These are phyloP conservation scores for Lingula anatina DNA, from an alignment of 2,888 invertebrate species.

Conservation along the genomic window DNA sequence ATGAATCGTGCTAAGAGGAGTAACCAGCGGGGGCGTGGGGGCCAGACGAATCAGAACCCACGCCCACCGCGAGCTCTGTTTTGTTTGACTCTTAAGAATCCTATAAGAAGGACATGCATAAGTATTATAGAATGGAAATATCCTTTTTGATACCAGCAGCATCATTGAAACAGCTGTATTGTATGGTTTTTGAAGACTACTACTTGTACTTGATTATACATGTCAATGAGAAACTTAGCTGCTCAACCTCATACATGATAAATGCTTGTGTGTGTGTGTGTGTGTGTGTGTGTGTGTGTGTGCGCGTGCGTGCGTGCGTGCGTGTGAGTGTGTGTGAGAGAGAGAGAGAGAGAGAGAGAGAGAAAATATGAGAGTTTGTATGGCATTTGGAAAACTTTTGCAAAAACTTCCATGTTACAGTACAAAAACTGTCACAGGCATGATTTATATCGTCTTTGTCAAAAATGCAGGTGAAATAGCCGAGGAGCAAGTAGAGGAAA, in stretches of 20 bases:
- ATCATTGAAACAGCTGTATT: too few species aligned
- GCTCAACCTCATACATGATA: background rate
- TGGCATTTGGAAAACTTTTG: too few species aligned
- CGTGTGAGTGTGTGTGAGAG: too few species aligned
- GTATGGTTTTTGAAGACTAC: too few species aligned
- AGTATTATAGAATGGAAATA: slow-evolving; percentile 99
- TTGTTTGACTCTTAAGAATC: slow-evolving; percentile 91
- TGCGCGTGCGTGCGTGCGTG: background rate
- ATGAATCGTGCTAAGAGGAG: slow-evolving; percentile 52
- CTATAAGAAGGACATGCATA: slow-evolving; percentile 90
- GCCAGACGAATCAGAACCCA: slow-evolving; percentile 69
- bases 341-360: too few species aligned
- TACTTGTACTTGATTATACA: too few species aligned
- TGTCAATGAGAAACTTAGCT: too few species aligned
- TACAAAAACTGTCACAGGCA: too few species aligned
- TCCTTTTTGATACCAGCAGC: slow-evolving; percentile 78
- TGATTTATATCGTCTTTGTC: too few species aligned
- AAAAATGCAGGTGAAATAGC: slow-evolving; percentile 16
- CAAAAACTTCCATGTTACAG: too few species aligned
- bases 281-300: slow-evolving; percentile 2
- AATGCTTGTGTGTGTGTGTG: slow-evolving; percentile 1
- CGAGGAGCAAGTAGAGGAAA: slow-evolving; percentile 15
- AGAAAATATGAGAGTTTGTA: too few species aligned
- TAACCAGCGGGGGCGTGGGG: slow-evolving; percentile 35
- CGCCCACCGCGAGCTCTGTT: slow-evolving; percentile 88